Percentiles rank a stretch among this genome's conserved stretches.
Conservation (phyloP, 2,888 invertebrate genomes). For the Sarcophaga rosellei region DNA sequence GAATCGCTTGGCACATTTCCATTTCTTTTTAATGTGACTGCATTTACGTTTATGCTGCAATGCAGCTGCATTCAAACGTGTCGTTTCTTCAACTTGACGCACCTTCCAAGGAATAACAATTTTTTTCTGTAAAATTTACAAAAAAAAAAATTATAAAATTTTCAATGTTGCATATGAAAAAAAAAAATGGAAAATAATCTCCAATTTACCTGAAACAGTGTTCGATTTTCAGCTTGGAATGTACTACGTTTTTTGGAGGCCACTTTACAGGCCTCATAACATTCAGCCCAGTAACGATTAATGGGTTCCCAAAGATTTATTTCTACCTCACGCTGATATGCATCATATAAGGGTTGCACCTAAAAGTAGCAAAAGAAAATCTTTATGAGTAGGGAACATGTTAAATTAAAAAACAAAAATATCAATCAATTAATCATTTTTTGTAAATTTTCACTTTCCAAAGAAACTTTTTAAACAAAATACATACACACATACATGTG, state of each 20-base stretch:
- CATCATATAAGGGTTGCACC: conserved; percentile 83
- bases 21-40: conserved; percentile 82
- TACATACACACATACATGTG: neutral
- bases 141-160: conserved; percentile 8
- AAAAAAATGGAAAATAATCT: neutral
- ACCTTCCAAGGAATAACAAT: conserved; percentile 82
- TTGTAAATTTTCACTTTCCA: neutral
- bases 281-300: conserved; percentile 84
- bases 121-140: conserved; percentile 79
- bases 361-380: conserved; percentile 73
- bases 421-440: neutral
- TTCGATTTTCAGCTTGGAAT: conserved; percentile 83
- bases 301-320: conserved; percentile 82
- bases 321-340: conserved; percentile 83
- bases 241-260: conserved; percentile 83
- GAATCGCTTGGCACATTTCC: conserved; percentile 83
- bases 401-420: neutral
- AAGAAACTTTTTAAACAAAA: neutral
- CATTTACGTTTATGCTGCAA: conserved; percentile 82
- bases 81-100: conserved; percentile 82
- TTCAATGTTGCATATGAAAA: neutral
- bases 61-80: conserved; percentile 82
- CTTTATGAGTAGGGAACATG: neutral
- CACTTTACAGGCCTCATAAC: conserved; percentile 84
- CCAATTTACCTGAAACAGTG: conserved; percentile 82